Conservation (phyloP, 2,888 invertebrate species). For the Ormyrus thymus region DNA sequence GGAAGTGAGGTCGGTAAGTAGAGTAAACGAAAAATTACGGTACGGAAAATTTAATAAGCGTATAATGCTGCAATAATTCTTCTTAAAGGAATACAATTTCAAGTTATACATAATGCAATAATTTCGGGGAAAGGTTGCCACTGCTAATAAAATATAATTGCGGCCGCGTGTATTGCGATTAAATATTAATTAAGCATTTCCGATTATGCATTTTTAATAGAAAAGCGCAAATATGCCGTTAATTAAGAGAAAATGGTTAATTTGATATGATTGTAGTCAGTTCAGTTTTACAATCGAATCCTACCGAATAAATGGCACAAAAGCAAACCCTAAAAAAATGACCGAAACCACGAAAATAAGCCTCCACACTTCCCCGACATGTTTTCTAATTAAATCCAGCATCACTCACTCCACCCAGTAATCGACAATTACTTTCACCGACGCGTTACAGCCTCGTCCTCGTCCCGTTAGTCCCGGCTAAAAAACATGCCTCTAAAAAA, state of each 20-base stretch:
- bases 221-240: too few species aligned
- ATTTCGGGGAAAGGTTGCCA: not conserved
- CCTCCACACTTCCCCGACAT: not conserved
- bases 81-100: not conserved
- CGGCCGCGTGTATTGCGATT: too few species aligned
- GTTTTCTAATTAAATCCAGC: slow-evolving; percentile 24
- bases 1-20: not conserved
- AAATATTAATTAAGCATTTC: too few species aligned
- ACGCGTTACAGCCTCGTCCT: not conserved
- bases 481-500: slow-evolving; percentile 29
- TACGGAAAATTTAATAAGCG: slow-evolving; percentile 13
- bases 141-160: too few species aligned
- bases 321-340: not conserved
- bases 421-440: slow-evolving; percentile 37
- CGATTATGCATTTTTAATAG: too few species aligned
- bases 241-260: too few species aligned
- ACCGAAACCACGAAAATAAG: not conserved
- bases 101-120: slow-evolving; percentile 13
- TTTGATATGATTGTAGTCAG: too few species aligned
- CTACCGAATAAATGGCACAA: too few species aligned
- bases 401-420: slow-evolving; percentile 8
- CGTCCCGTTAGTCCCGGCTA: slow-evolving; percentile 16
- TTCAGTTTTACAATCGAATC: too few species aligned
- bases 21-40: not conserved
- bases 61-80: slow-evolving; percentile 8